Conservation (phyloP, 2,113 vertebrate genomes). For the Elephas maximus region DNA sequence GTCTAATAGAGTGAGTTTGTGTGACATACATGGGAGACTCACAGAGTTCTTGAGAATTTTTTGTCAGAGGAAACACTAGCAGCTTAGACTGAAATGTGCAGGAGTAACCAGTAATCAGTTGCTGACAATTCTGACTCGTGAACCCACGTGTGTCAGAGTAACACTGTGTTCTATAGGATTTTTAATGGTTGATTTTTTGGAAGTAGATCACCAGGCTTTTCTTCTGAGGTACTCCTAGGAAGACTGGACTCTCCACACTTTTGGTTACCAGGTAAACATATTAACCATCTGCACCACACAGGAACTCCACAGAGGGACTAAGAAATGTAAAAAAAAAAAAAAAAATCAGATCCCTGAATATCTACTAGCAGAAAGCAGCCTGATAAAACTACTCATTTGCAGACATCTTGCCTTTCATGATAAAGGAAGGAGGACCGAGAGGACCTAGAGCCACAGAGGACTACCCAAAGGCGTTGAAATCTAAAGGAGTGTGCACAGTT, state of each 20-base stretch:
- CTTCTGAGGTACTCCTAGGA: too few relatives aligned
- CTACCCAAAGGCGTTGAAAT: not conserved
- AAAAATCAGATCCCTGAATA: not conserved
- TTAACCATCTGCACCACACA: too few relatives aligned
- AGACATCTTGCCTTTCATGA: not conserved
- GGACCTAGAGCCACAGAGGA: not conserved
- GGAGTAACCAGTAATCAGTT: too few relatives aligned
- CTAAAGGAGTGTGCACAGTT: not conserved
- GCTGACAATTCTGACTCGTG: too few relatives aligned
- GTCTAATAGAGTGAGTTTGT: not conserved
- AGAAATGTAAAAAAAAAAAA: conserved; percentile 5
- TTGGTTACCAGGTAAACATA: too few relatives aligned
- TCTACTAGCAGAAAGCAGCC: not conserved
- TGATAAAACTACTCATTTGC: not conserved
- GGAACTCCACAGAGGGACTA: not conserved
- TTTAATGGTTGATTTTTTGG: too few relatives aligned
- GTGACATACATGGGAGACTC: not conserved
- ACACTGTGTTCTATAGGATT: too few relatives aligned
- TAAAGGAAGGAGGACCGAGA: not conserved
- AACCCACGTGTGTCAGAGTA: too few relatives aligned
- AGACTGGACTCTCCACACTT: too few relatives aligned
- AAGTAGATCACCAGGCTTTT: too few relatives aligned
- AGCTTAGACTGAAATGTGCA: not conserved
- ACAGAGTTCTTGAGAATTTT: not conserved
- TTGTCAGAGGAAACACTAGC: not conserved